Evolutionary conservation across 1,140 invertebrate species (phyloP).

Genomic region (Trichoplusia ni): DNA sequence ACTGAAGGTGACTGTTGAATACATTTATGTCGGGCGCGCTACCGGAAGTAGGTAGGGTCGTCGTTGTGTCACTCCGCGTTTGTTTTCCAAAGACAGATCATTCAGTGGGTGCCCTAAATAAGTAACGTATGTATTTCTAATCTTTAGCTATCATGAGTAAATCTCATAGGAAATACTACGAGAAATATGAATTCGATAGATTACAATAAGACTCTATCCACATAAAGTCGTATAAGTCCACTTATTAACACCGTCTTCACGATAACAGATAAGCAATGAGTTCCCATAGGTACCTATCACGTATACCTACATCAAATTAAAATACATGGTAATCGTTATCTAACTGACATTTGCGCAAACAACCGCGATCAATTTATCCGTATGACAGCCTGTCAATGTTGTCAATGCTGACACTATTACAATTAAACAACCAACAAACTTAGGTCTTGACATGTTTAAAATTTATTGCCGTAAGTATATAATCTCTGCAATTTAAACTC

Average conservation of each 20-base stretch:
- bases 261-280: slow-evolving; percentile 45
- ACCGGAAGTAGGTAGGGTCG: slow-evolving; percentile 64
- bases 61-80: slow-evolving; percentile 51
- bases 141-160: background rate
- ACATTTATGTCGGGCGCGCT: slow-evolving; percentile 48
- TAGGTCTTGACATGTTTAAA: slow-evolving; percentile 60
- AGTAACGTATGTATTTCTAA: background rate
- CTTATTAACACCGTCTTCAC: slow-evolving; percentile 27
- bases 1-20: slow-evolving; percentile 62
- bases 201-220: slow-evolving; percentile 1
- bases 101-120: slow-evolving; percentile 24
- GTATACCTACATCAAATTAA: slow-evolving; percentile 65
- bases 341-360: slow-evolving; percentile 75
- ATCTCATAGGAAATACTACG: background rate
- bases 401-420: slow-evolving; percentile 77
- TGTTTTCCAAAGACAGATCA: slow-evolving; percentile 48
- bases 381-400: slow-evolving; percentile 75
- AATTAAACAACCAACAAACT: slow-evolving; percentile 77
- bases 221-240: slow-evolving; percentile 7
- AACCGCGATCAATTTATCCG: slow-evolving; percentile 77
- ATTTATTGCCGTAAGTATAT: slow-evolving; percentile 26
- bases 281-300: slow-evolving; percentile 45
- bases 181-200: slow-evolving; percentile 1
- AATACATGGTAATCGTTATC: slow-evolving; percentile 74
- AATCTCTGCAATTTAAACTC: slow-evolving; percentile 47